phyloP scores from a whole-genome alignment of 2,888 invertebrate genomes.

The Dryomyza anilis region DNA sequence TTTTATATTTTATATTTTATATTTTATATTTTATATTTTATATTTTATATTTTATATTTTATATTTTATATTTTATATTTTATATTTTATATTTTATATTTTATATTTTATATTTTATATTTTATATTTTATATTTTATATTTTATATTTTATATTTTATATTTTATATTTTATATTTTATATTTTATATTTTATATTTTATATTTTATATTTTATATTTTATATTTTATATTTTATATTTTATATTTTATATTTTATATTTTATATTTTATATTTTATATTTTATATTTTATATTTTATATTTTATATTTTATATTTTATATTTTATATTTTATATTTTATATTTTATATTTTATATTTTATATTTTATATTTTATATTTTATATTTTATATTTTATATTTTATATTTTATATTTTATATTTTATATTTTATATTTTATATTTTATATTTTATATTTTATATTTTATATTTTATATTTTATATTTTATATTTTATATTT shows the following conservation, averaged over 20 bases:
- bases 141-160: background rate
- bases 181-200: background rate
- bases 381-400: background rate
- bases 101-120: background rate
- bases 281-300: background rate
- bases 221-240: background rate
- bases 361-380: background rate
- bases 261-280: background rate
- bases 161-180: background rate
- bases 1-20: background rate
- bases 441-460: background rate
- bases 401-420: background rate
- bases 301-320: background rate
- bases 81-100: background rate
- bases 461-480: background rate
- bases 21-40: background rate
- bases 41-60: background rate
- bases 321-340: background rate
- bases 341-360: background rate
- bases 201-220: background rate
- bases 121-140: background rate
- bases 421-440: background rate
- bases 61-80: background rate
- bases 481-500: background rate
- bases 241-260: background rate